Conservation (phyloP, 2,888 invertebrate genomes). For the Drosophila tanythrix region DNA sequence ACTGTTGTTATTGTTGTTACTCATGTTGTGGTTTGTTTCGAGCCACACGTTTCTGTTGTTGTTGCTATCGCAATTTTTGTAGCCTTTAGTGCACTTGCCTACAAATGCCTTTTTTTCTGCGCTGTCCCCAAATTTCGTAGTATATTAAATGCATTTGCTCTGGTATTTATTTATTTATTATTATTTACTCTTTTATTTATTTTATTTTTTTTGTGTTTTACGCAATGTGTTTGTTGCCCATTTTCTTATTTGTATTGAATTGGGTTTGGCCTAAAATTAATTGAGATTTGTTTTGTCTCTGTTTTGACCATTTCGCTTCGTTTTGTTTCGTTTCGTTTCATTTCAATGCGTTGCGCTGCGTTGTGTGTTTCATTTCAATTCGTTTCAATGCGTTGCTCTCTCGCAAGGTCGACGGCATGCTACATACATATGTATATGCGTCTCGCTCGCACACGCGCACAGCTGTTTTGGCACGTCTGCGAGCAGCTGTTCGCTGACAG, state of each 20-base stretch:
- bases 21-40: constrained; percentile 5
- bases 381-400: constrained; percentile 34
- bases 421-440: constrained; percentile 21
- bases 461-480: constrained; percentile 56
- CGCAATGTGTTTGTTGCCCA: neutral
- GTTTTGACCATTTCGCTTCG: constrained; percentile 30
- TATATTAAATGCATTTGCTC: constrained; percentile 10
- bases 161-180: neutral
- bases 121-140: constrained; percentile 4
- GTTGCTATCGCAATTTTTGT: neutral
- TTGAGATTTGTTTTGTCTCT: constrained; percentile 25
- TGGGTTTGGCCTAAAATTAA: constrained; percentile 15
- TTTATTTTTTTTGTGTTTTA: neutral
- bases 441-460: constrained; percentile 54
- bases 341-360: constrained; percentile 21
- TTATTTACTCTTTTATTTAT: neutral
- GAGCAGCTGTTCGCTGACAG: constrained; percentile 61
- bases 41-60: constrained; percentile 24
- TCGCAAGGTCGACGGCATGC: constrained; percentile 57
- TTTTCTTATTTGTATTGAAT: neutral
- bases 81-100: neutral
- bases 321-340: constrained; percentile 30
- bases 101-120: constrained; percentile 42
- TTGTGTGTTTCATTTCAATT: constrained; percentile 30
- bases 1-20: constrained; percentile 7